These are phyloP conservation scores for Vulpes ferrilata DNA, from an alignment of 2,113 vertebrate species.

Conservation along the genomic window DNA sequence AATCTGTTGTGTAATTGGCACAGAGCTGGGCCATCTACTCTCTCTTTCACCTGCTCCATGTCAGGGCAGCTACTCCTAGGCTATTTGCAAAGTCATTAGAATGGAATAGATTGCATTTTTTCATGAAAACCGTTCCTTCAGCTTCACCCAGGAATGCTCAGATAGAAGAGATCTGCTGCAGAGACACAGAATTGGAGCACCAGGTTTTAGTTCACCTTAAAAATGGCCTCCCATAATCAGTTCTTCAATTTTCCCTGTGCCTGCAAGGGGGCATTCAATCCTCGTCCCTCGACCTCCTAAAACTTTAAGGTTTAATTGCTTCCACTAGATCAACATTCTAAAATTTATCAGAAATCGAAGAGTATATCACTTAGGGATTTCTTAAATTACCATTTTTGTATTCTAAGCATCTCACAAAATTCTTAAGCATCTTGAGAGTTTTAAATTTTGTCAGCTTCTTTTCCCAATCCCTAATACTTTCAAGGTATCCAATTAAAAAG, in stretches of 20 bases:
- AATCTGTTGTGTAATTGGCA: background rate
- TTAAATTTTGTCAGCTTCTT: background rate
- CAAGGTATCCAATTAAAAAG: constrained; percentile 64
- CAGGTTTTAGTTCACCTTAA: background rate
- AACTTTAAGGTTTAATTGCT: background rate
- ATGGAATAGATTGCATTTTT: background rate
- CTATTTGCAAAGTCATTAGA: background rate
- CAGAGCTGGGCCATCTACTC: background rate
- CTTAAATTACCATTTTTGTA: background rate
- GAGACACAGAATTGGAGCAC: background rate
- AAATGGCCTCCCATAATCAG: background rate
- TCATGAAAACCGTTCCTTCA: background rate
- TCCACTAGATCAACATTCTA: background rate
- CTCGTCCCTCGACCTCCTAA: background rate
- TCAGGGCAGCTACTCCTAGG: accelerated
- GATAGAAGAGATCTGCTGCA: background rate
- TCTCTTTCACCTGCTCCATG: background rate
- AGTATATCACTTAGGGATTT: constrained; percentile 38
- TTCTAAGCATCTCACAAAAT: constrained; percentile 1
- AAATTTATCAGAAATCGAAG: constrained; percentile 21
- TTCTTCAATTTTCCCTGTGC: background rate
- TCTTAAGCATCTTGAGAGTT: background rate
- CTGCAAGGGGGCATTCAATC: background rate
- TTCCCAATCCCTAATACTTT: background rate
- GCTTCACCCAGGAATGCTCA: background rate